Evolutionary conservation across 2,888 invertebrate genomes (phyloP).

Genomic region (Euplexia lucipara): DNA sequence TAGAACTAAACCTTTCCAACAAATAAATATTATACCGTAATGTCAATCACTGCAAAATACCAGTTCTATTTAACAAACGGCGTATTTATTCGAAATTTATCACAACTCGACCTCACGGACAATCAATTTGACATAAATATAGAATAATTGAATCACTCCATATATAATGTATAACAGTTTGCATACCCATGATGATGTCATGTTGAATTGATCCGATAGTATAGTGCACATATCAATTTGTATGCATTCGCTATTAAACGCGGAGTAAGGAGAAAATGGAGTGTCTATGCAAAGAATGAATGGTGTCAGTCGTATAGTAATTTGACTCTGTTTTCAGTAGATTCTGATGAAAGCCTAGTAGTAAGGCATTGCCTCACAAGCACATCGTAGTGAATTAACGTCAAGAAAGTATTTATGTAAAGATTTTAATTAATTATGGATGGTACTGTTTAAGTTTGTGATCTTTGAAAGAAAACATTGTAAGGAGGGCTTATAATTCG

Average conservation of each 20-base stretch:
- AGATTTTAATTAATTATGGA: no score
- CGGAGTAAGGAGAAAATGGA: slow-evolving; percentile 16
- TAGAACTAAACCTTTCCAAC: not conserved
- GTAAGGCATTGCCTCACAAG: no score
- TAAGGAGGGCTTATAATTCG: no score
- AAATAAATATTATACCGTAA: slow-evolving; percentile 6
- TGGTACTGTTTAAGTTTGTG: no score
- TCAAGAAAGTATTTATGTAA: no score
- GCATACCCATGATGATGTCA: slow-evolving; percentile 60
- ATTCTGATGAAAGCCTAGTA: no score
- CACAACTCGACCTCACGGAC: slow-evolving; percentile 56
- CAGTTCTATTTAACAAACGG: slow-evolving; percentile 43
- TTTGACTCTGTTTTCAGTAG: no score
- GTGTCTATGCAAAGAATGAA: not conserved
- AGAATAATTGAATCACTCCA: slow-evolving; percentile 82
- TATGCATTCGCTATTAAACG: slow-evolving; percentile 70
- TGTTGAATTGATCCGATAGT: slow-evolving; percentile 76
- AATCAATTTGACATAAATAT: slow-evolving; percentile 84
- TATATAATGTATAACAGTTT: slow-evolving; percentile 65
- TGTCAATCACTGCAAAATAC: slow-evolving; percentile 34
- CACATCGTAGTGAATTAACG: no score
- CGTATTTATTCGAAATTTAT: slow-evolving; percentile 60
- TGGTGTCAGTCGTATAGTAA: not conserved
- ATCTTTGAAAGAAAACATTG: no score
- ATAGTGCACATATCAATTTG: slow-evolving; percentile 78